Conservation (phyloP, 2,113 vertebrate species). For the Xyrauchen texanus region DNA sequence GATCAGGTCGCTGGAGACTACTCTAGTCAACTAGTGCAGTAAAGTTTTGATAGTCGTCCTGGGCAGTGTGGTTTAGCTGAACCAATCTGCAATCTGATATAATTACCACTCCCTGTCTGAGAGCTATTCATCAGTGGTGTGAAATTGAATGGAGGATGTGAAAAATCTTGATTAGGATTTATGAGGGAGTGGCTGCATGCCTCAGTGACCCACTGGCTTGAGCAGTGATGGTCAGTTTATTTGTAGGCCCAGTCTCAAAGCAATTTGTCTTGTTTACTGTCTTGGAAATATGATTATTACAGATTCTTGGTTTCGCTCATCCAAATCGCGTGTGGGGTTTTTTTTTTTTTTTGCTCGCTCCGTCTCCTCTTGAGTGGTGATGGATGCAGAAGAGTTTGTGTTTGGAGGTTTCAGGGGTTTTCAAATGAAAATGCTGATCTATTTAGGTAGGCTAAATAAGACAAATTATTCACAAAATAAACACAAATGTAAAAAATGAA, state of each 20-base stretch:
- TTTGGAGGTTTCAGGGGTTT: too few relatives aligned
- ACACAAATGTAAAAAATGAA: too few relatives aligned
- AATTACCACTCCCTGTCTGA: neutral
- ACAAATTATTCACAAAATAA: too few relatives aligned
- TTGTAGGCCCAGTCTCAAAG: neutral
- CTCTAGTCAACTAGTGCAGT: too few relatives aligned
- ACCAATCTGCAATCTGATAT: neutral
- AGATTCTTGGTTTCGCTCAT: neutral
- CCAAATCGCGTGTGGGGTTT: too few relatives aligned
- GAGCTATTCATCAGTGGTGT: constrained; percentile 7
- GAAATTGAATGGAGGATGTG: neutral
- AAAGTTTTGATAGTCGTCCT: too few relatives aligned
- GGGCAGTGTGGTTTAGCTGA: neutral
- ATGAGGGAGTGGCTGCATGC: neutral
- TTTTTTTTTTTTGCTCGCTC: too few relatives aligned
- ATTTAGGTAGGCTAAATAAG: too few relatives aligned
- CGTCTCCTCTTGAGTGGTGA: too few relatives aligned
- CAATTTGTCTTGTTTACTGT: constrained; percentile 18
- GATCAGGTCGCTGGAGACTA: too few relatives aligned
- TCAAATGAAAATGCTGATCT: too few relatives aligned
- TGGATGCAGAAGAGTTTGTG: too few relatives aligned
- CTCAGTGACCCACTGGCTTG: neutral
- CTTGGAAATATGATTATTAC: neutral
- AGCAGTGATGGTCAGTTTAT: constrained; percentile 17
- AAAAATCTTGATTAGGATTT: constrained; percentile 42